Evolutionary conservation across 2,797 vertebrate species (phyloP), one percentile per base, ranked within the genome.

Genomic region (Prunella strophiata): DNA sequence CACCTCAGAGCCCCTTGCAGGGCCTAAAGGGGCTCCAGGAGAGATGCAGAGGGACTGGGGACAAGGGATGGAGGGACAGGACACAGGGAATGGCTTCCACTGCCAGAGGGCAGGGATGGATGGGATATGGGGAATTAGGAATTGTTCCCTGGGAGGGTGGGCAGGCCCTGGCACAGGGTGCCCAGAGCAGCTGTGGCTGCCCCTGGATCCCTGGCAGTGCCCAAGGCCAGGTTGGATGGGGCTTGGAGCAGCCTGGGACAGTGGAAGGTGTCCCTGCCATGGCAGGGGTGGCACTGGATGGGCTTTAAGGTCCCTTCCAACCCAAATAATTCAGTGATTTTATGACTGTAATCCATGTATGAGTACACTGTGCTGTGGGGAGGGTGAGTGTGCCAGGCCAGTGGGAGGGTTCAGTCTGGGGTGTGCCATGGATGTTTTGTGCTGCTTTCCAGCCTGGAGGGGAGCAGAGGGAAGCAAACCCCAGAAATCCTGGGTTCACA

Each of bases 291-390:
- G 55, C 0, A 29, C 0, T 1, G 8, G 55, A 10, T 40, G 34
- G 0, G 2, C 1, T 48, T 55, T 26, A 2, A 42, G 30, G 21
- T 48, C 13, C 29, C 7, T 50, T 55, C 63, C 30, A 6, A 1
- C 32, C 18, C 66, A 50, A 27, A 20, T 2, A 1, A 11, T 10
- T 11, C 27, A 47, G 10, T 5, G 32, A 6, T 19, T 29, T 29
- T 8, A 0, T 63, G 40, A 4, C 13, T 20, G 3, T 5, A 6
- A 5, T 8, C 47, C 36, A 4, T 36, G 40, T 9, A 4, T 11
- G 9, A 29, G 9, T 9, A 3, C 10, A 0, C 0, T 5, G 19
- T 40, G 3, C 20, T 55, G n/a, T 61, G 54, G 80, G 72, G 48
- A 74, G 23, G 23, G 26, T 11, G 42, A 40, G 9, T 26, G 40